Evolutionary conservation across 2,888 invertebrate genomes (phyloP), one percentile per base, ranked within the genome.

Genomic region (Gastrophysa polygoni): DNA sequence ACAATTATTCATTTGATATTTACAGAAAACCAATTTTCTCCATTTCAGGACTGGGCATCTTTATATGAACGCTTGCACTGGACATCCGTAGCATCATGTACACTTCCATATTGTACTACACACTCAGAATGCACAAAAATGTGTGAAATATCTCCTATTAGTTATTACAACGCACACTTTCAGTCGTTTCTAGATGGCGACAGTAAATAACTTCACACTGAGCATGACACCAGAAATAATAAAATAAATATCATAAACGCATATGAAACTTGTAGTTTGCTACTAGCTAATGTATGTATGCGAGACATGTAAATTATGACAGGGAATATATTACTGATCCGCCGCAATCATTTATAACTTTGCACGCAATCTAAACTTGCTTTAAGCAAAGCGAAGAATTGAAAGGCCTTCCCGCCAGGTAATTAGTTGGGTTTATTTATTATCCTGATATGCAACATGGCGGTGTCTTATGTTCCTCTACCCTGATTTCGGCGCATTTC

Each of bases 201-300:
- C 50, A 51, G 47, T 67, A 71, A 71, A 72, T 68, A 74, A 73
- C 71, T 70, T 68, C 72, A 69, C 67, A 69, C 71, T 60, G 71
- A 61, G 73, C 71, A 68, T 69, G 71, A 73, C 71, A 69, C 71
- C 72, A 71, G 69, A 70, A 75, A 75, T 70, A 66, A 64, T 67
- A 64, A 68, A 73, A 72, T 78, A 77, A 78, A 78, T 75, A 74
- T 73, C 74, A 74, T 68, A 67, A 70, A 71, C 71, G 72, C 73
- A 75, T 73, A 74, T 74, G 74, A 75, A 76, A 73, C 77, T 78
- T 74, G 78, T 74, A 75, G 71, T 75, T 75, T 70, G 79, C 80
- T 80, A 79, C 79, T 76, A 75, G 73, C 76, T 79, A 79, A 79
- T 78, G 74, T 76, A 78, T 75, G 76, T 76, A 71, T 71, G 73